Evolutionary conservation across 2,797 vertebrate species (phyloP), one percentile per base, ranked within the genome.

Genomic region (Garrulus glandarius): DNA sequence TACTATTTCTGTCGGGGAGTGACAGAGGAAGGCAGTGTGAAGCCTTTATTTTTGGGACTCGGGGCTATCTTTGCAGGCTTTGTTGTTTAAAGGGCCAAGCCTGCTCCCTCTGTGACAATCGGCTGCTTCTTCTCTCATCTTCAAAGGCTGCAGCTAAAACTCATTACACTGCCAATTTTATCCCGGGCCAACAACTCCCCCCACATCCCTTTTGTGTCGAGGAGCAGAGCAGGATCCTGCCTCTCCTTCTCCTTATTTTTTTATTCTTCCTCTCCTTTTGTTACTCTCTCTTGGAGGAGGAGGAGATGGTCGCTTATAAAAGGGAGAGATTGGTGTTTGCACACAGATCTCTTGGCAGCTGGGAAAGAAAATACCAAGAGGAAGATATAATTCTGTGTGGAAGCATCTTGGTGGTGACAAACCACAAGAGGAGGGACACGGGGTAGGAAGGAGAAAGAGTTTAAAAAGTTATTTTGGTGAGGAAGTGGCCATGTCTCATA

Each of bases 31-130:
- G 79, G 82, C 95, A 97, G 84, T 91, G 91, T 93, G 79, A 55
- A 92, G 94, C 65, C 41, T 92, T 93, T 96, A 87, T 94, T 97
- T 95, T 93, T 39, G 93, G 92, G 91, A 75, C 78, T 92, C 65
- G 34, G 13, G 89, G 83, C 94, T 96, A 67, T 97, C 94, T 96
- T 93, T 95, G 95, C 71, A 67, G 84, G 87, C 96, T 96, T 95
- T 96, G 93, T 96, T 92, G 79, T 79, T 92, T 59, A 49, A 93
- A 92, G 89, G 72, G 91, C 76, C 47, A 15, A 36, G 65, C 44
- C 64, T 7, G 43, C 75, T 92, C 46, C n/a, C 79, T 72, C 55
- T 34, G 4, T 49, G 84, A 96, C 96, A 96, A 96, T 93, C 12
- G 3, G 19, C 85, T 86, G 89, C 89, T 96, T 96, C 85, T 96